A percentile compares a stretch with the other conserved stretches of the same genome.
These are phyloP conservation scores for Platyrinchus mystaceus DNA, from an alignment of 2,797 vertebrate species.

Conservation along the genomic window DNA sequence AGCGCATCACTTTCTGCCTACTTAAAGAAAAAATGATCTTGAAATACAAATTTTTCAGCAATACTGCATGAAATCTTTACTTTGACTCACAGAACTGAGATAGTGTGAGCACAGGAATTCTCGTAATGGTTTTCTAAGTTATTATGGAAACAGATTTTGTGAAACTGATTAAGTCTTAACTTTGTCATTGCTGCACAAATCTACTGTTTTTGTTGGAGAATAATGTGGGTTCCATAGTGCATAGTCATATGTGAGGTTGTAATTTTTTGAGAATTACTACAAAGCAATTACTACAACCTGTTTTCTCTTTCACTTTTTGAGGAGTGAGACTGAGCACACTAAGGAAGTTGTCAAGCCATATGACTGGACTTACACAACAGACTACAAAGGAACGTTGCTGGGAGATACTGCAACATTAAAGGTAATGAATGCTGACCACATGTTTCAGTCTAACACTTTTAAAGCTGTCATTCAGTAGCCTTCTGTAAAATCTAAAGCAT, in stretches of 20 bases:
- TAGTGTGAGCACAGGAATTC: not conserved
- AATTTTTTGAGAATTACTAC: not conserved
- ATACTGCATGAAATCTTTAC: not conserved
- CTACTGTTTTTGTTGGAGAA: not conserved
- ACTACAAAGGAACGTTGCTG: slow-evolving; percentile 92
- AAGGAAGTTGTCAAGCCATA: slow-evolving; percentile 92
- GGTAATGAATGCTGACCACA: slow-evolving; percentile 64
- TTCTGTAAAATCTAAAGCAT: not conserved
- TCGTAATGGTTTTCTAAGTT: not conserved
- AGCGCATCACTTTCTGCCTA: not conserved
- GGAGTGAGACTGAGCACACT: slow-evolving; percentile 90
- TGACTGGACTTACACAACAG: slow-evolving; percentile 97
- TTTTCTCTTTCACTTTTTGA: slow-evolving; percentile 59
- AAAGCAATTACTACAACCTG: not conserved
- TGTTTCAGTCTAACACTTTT: not conserved
- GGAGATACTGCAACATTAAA: slow-evolving; percentile 85
- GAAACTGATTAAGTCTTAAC: not conserved
- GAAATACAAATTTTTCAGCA: not conserved
- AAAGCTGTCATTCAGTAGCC: not conserved
- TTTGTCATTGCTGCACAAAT: not conserved
- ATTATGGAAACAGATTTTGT: not conserved
- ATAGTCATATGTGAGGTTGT: not conserved
- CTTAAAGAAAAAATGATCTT: not conserved
- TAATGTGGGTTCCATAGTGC: not conserved
- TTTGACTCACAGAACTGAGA: not conserved